A percentile compares a stretch with the other conserved stretches of the same genome.
Evolutionary conservation across 1,140 invertebrate species (phyloP).

Genomic region (Megalopta genalis): DNA sequence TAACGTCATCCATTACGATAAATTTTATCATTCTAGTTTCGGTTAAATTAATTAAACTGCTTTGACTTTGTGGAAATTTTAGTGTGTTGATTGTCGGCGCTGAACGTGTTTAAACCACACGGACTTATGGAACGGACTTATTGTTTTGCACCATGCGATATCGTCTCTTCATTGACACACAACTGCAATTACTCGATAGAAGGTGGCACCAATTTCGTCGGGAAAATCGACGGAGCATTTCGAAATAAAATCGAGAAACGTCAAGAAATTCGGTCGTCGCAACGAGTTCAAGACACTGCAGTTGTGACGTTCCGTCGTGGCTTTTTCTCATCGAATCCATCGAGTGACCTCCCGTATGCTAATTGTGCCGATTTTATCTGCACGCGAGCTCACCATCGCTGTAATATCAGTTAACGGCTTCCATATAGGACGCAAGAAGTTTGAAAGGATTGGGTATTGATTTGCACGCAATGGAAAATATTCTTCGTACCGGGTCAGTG

Average conservation of each 20-base stretch:
- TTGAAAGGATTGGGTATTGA: constrained; percentile 16
- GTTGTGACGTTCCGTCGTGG: constrained; percentile 50
- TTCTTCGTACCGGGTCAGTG: neutral
- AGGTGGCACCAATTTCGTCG: no score
- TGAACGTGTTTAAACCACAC: no score
- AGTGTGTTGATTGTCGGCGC: no score
- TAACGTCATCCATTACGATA: no score
- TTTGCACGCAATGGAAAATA: neutral
- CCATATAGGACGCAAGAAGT: constrained; percentile 44
- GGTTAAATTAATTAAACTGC: no score
- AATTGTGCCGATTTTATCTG: constrained; percentile 76
- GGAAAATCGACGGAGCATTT: no score
- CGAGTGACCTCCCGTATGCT: constrained; percentile 74
- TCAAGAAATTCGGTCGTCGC: neutral
- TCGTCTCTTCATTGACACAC: no score
- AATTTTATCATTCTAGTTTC: no score
- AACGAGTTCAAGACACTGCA: constrained; percentile 50
- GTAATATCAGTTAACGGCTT: constrained; percentile 52
- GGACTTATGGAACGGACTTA: no score
- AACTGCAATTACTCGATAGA: no score
- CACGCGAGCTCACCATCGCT: constrained; percentile 70
- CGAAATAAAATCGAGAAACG: neutral
- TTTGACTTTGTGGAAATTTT: no score
- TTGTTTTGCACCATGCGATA: no score
- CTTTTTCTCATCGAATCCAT: constrained; percentile 59